Base-by-base conservation (phyloP, 1,140 invertebrate genomes). In the Drosophila grimshawi region DNA sequence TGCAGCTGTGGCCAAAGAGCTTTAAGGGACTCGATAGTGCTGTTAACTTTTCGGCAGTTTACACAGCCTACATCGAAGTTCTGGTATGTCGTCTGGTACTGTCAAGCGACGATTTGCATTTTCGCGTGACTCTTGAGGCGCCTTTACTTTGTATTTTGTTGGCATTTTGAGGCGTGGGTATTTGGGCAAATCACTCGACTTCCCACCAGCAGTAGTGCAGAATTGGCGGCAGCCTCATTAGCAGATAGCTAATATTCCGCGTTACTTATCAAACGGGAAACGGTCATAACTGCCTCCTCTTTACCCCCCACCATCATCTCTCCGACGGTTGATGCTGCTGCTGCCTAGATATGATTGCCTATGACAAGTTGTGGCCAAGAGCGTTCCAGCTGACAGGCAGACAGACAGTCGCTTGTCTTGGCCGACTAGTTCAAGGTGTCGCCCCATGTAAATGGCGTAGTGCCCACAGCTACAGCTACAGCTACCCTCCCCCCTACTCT, bases 181-280 rank as follows among this genome's bases (percentile, higher is more conserved):
- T 56, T 39, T 41, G 37, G 51, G 41, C 57, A 61, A 57, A 76
- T 69, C 59, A 65, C 39, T 66, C 57, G 32, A 55, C 78, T 81
- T 81, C 78, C 78, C 78, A 86, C 74, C 51, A 67, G 51, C 68
- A 59, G 33, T 67, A 65, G 39, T 55, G 45, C 64, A 65, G 85
- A 86, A 86, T 86, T 86, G 90, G 80, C 75, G 75, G 67, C 65
- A 71, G 68, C 71, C 86, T 89, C 85, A 89, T 89, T 89, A 89
- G 82, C 66, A 63, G 37, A 37, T 45, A 35, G 37, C 65, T 67
- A 37, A 60, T 41, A 55, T 56, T 43, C 30, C 5, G 39, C 43
- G 7, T 57, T 30, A 63, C 81, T 89, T 89, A 89, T 85, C 86
- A 79, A 66, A 56, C 52, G 63, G 45, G 70, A 60, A 72, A 72